Evolutionary conservation across 2,888 invertebrate genomes (phyloP).

Genomic region (Cheilosia scutellata): DNA sequence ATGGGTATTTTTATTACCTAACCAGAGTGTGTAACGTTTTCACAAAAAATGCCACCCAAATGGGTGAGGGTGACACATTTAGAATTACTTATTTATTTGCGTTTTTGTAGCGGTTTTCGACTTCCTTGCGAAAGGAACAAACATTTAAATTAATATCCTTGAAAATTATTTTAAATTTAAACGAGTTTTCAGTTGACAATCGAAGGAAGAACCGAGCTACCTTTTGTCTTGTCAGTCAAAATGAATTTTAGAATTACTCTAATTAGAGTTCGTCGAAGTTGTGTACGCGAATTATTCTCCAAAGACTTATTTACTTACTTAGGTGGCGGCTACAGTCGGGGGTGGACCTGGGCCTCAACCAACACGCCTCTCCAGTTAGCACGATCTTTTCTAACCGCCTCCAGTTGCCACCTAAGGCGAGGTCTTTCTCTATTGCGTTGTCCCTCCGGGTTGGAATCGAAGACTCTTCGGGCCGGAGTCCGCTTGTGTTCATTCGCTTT

Average conservation of each 20-base stretch:
- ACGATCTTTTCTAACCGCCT: no score
- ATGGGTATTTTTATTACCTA: not conserved
- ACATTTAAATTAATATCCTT: slow-evolving; percentile 34
- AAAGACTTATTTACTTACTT: no score
- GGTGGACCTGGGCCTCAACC: no score
- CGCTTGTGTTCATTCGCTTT: no score
- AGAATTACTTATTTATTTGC: slow-evolving; percentile 33
- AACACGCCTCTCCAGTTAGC: no score
- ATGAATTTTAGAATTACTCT: not conserved
- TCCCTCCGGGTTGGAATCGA: no score
- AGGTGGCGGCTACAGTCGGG: no score
- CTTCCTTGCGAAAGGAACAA: not conserved
- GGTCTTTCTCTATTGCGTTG: no score
- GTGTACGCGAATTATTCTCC: no score
- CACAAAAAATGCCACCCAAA: slow-evolving; percentile 17
- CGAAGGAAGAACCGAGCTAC: not conserved
- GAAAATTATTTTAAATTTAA: slow-evolving; percentile 17
- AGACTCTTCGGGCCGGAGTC: no score
- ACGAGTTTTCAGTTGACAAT: slow-evolving; percentile 4
- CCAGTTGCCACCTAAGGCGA: no score
- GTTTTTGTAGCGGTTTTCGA: slow-evolving; percentile 3
- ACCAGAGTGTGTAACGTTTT: slow-evolving; percentile 13
- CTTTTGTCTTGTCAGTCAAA: not conserved
- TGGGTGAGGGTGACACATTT: slow-evolving; percentile 38
- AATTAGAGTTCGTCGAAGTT: no score